Evolutionary conservation across 2,888 invertebrate species (phyloP).

Genomic region (Ischnus inquisitorius): DNA sequence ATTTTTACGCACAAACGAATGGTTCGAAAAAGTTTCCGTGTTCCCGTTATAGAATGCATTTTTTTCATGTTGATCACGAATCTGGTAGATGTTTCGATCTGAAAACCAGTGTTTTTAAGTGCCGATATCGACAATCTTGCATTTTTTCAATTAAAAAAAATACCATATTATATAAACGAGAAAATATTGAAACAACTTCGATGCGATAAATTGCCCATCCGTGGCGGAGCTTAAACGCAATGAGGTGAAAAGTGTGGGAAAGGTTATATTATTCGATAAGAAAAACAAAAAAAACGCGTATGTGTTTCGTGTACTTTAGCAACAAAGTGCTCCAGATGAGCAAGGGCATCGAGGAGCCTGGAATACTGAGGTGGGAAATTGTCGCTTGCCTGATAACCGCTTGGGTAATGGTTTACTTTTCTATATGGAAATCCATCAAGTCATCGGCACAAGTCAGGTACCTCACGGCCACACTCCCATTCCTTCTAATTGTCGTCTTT

Average conservation of each 20-base stretch:
- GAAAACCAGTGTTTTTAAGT: too few relatives aligned
- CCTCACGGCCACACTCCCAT: slow-evolving; percentile 97
- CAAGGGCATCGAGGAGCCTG: slow-evolving; percentile 93
- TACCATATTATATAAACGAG: background rate
- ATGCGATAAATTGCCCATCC: background rate
- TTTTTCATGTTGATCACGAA: too few relatives aligned
- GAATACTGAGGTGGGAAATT: slow-evolving; percentile 94
- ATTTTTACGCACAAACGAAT: too few relatives aligned
- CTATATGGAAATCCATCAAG: slow-evolving; percentile 98
- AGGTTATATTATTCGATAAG: background rate
- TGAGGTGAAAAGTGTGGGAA: background rate
- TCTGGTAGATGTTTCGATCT: too few relatives aligned
- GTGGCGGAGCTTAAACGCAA: background rate
- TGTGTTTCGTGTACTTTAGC: slow-evolving; percentile 87
- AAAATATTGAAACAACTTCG: background rate
- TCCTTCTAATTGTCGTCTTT: slow-evolving; percentile 94
- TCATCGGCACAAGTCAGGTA: slow-evolving; percentile 96
- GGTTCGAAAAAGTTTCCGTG: too few relatives aligned
- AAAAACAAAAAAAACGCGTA: slow-evolving; percentile 37
- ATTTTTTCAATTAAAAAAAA: too few relatives aligned
- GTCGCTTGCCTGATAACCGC: slow-evolving; percentile 95
- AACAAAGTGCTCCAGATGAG: slow-evolving; percentile 95
- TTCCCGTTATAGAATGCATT: too few relatives aligned
- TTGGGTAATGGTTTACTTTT: slow-evolving; percentile 98
- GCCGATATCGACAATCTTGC: too few relatives aligned